A percentile compares a stretch with the other conserved stretches of the same genome.
phyloP scores from a whole-genome alignment of 1,140 invertebrate species.

The Drosophila trapezifrons region DNA sequence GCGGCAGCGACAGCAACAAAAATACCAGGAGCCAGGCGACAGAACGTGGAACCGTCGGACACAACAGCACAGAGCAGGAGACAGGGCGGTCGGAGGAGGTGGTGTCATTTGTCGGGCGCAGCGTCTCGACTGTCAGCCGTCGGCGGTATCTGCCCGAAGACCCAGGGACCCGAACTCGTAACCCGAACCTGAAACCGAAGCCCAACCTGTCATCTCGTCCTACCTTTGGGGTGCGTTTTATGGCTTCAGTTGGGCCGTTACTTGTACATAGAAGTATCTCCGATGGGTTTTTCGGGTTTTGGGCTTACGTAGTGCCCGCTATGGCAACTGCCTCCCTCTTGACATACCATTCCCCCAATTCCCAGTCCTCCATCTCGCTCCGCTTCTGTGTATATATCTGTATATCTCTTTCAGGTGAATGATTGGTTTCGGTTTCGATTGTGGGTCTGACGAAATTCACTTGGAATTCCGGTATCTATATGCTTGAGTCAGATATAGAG shows the following conservation, averaged over 20 bases:
- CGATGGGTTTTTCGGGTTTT: constrained; percentile 52
- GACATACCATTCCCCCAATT: background rate
- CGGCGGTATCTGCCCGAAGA: constrained; percentile 39
- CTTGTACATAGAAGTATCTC: constrained; percentile 43
- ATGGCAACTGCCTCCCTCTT: constrained; percentile 25
- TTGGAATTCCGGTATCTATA: constrained; percentile 47
- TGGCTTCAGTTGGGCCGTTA: constrained; percentile 31
- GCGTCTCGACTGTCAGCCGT: constrained; percentile 28
- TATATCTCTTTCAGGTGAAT: constrained; percentile 23
- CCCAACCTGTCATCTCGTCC: constrained; percentile 47
- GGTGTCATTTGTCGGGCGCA: constrained; percentile 26
- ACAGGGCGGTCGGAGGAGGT: constrained; percentile 4
- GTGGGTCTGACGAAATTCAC: constrained; percentile 48
- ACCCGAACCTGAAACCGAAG: constrained; percentile 23
- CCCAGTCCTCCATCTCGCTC: constrained; percentile 2
- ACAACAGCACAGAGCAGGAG: background rate
- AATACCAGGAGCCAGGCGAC: constrained; percentile 37
- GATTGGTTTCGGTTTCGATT: constrained; percentile 21
- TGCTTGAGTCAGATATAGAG: constrained; percentile 43
- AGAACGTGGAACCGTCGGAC: constrained; percentile 27
- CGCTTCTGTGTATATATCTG: constrained; percentile 5
- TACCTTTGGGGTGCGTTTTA: constrained; percentile 75
- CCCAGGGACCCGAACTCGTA: constrained; percentile 12
- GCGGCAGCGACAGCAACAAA: constrained; percentile 35
- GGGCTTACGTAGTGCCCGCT: constrained; percentile 49